Base-by-base conservation (phyloP, 1,140 invertebrate species). In the Hylaeus anthracinus region DNA sequence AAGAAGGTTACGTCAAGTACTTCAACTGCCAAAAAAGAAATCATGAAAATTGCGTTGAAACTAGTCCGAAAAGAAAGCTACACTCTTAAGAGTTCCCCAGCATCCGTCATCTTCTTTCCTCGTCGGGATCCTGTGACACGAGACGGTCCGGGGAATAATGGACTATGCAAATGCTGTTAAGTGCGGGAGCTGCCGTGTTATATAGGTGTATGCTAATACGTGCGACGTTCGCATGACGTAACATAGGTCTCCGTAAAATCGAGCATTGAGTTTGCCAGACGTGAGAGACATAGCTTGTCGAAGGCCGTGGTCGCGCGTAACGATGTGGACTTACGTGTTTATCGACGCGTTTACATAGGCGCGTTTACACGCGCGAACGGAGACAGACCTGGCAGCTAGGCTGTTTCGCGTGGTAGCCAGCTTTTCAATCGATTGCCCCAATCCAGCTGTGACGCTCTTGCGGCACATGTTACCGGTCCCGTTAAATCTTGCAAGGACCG, bases 321-420 rank as follows among this genome's bases (percentile, higher is more conserved):
- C 86, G 86, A 88, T 85, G 87, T 88, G 84, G 81, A 88, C 81
- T 88, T 84, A 86, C 75, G 84, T 88, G 86, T 88, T 88, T 88
- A 87, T 85, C 81, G 83, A 73, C 77, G 80, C 83, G 83, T 88
- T 88, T 87, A 79, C 86, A 86, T 43, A 64, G 41, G 37, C 72
- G 61, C 81, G 78, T 86, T 80, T 87, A 83, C 85, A 83, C 85
- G 81, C 81, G 65, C 71, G 73, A 39, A 48, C 72, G 37, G 55
- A 80, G 43, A 55, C 67, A 12, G 60, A 56, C 67, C 77, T 60
- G 61, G 60, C 72, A 41, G 55, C 15, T 26, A 8, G 56, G 51
- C 60, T 55, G 71, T 77, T 76, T 76, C 72, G 51, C 79, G 37
- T 65, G 64, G 45, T 56, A 55, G 65, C 51, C 84, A 60, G 39